These are phyloP conservation scores for Pecten maximus DNA, from an alignment of 2,888 invertebrate genomes.

Conservation along the genomic window DNA sequence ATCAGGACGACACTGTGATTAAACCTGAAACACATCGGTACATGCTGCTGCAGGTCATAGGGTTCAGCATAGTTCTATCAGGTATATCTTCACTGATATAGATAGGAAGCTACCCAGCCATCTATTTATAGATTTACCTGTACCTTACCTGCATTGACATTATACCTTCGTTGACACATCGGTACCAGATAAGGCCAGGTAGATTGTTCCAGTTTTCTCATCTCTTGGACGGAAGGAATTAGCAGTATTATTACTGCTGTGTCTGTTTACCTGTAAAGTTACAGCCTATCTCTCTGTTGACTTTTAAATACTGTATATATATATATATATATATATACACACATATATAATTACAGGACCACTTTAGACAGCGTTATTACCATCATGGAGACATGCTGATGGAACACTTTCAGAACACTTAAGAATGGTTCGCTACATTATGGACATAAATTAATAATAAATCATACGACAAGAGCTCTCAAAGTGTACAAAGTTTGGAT, in stretches of 20 bases:
- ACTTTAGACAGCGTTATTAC: constrained; percentile 22
- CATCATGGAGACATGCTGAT: constrained; percentile 19
- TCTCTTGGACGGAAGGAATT: not conserved
- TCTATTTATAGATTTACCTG: constrained; percentile 27
- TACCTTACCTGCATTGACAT: not conserved
- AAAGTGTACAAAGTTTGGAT: constrained; percentile 26
- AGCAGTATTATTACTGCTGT: constrained; percentile 18
- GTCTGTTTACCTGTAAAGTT: not conserved
- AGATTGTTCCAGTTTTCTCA: not conserved
- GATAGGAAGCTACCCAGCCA: not conserved
- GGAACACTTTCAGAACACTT: constrained; percentile 29
- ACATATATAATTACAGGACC: not conserved
- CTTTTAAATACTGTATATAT: constrained; percentile 17
- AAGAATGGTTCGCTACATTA: not conserved
- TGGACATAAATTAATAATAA: constrained; percentile 35
- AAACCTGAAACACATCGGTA: not conserved
- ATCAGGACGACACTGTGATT: not conserved
- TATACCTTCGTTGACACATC: too few relatives aligned
- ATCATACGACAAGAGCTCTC: constrained; percentile 21
- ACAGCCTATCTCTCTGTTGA: not conserved
- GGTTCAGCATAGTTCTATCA: not conserved
- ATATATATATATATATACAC: not conserved
- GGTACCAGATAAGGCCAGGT: not conserved
- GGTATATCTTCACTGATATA: not conserved
- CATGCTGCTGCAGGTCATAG: constrained; percentile 19